Evolutionary conservation across 2,888 invertebrate genomes (phyloP).

Genomic region (Thyatira batis): DNA sequence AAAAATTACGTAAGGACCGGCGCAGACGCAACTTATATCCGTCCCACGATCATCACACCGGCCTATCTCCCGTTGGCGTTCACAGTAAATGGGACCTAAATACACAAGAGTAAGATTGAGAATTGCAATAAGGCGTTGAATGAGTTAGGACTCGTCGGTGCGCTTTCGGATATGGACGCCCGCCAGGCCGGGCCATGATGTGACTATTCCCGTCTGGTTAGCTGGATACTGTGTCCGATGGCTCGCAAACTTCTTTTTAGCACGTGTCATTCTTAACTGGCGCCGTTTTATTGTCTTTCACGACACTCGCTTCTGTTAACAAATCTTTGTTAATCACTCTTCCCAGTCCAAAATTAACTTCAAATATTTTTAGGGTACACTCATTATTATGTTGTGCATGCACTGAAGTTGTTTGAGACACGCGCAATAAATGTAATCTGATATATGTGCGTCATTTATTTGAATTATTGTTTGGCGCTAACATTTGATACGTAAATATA

Average conservation of each 20-base stretch:
- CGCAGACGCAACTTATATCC: constrained; percentile 75
- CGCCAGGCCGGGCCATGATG: constrained; percentile 78
- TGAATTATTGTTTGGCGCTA: constrained; percentile 46
- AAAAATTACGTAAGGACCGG: constrained; percentile 74
- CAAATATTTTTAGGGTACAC: not conserved
- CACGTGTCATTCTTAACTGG: constrained; percentile 64
- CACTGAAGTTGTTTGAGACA: constrained; percentile 28
- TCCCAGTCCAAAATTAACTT: constrained; percentile 11
- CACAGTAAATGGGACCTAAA: constrained; percentile 53
- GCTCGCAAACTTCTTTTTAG: constrained; percentile 60
- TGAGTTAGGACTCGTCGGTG: constrained; percentile 54
- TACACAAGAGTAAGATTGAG: constrained; percentile 54
- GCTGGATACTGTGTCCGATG: constrained; percentile 66
- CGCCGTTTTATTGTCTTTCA: constrained; percentile 49
- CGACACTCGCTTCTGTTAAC: constrained; percentile 16
- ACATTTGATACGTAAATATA: constrained; percentile 37
- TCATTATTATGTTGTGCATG: constrained; percentile 20
- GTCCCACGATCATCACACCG: constrained; percentile 44
- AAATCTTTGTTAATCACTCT: not conserved
- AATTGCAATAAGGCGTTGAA: constrained; percentile 45
- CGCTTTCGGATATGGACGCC: constrained; percentile 62
- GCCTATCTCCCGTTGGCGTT: constrained; percentile 41
- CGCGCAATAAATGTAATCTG: constrained; percentile 44
- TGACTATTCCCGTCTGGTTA: constrained; percentile 80
- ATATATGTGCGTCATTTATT: constrained; percentile 50